Evolutionary conservation across 2,888 invertebrate species (phyloP).

Genomic region (Microdon myrmicae): DNA sequence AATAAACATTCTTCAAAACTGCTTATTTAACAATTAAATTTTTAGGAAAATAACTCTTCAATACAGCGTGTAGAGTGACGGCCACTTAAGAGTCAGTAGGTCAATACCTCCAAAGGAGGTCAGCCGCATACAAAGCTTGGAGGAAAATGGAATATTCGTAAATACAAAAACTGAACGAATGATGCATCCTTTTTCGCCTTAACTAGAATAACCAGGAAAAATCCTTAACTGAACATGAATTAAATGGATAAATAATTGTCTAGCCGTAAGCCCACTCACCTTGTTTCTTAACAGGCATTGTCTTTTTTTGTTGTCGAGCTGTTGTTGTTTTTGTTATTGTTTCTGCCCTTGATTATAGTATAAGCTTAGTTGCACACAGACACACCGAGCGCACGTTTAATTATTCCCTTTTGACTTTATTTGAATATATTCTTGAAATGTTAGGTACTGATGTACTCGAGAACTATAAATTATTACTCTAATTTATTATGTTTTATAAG

Average conservation of each 20-base stretch:
- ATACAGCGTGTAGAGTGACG: too few species aligned
- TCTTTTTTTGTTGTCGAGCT: slow-evolving; percentile 37
- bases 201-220: background rate
- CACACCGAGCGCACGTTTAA: slow-evolving; percentile 39
- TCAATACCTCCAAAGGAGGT: slow-evolving; percentile 11
- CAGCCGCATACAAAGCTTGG: slow-evolving; percentile 6
- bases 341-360: slow-evolving; percentile 21
- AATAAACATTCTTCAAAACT: too few species aligned
- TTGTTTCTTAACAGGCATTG: slow-evolving; percentile 66
- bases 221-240: slow-evolving; percentile 19
- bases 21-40: too few species aligned
- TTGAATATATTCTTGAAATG: slow-evolving; percentile 17
- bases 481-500: slow-evolving; percentile 32
- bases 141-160: background rate
- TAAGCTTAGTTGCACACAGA: slow-evolving; percentile 11
- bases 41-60: too few species aligned
- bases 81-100: slow-evolving; percentile 2
- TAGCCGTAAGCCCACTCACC: slow-evolving; percentile 51
- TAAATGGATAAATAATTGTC: slow-evolving; percentile 43
- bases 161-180: slow-evolving; percentile 2
- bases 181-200: background rate
- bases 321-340: slow-evolving; percentile 11
- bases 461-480: too few species aligned
- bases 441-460: too few species aligned
- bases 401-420: slow-evolving; percentile 32